A percentile compares a stretch with the other conserved stretches of the same genome.
Conservation (phyloP, 2,113 vertebrate species). For the Cricetomys ansorgei region DNA sequence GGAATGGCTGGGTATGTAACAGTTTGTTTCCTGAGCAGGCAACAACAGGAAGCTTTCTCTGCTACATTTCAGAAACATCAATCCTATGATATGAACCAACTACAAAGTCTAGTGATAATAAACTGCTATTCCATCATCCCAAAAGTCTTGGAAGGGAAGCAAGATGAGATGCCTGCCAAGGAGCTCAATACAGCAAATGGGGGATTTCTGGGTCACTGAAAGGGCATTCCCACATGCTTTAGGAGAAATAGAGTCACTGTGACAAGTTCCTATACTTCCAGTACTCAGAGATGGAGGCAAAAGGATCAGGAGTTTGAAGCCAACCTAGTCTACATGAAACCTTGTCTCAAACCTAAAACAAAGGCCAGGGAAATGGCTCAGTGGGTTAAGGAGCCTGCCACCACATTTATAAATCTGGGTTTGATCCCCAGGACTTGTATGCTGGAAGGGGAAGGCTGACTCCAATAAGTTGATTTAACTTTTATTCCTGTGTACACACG, state of each 20-base stretch:
- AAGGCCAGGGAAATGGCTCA: not conserved
- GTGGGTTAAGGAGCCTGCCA: not conserved
- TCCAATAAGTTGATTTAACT: not conserved
- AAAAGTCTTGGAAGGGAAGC: not conserved
- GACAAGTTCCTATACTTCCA: not conserved
- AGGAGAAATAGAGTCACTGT: not conserved
- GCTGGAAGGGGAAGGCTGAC: not conserved
- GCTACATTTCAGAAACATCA: slow-evolving; percentile 27
- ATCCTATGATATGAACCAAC: not conserved
- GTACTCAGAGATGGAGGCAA: not conserved
- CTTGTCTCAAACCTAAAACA: not conserved
- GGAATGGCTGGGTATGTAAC: not conserved
- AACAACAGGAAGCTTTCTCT: slow-evolving; percentile 37
- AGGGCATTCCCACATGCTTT: not conserved
- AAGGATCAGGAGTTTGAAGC: not conserved
- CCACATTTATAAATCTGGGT: not conserved
- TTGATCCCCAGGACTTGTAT: not conserved
- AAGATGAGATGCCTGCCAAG: not conserved
- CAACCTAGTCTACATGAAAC: not conserved
- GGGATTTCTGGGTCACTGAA: not conserved
- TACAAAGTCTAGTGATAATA: not conserved
- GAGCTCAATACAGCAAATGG: not conserved
- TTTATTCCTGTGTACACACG: not conserved
- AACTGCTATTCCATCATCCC: not conserved
- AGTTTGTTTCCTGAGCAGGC: not conserved